Base-by-base conservation (phyloP, 2,113 vertebrate species). In the Cinclus cinclus region DNA sequence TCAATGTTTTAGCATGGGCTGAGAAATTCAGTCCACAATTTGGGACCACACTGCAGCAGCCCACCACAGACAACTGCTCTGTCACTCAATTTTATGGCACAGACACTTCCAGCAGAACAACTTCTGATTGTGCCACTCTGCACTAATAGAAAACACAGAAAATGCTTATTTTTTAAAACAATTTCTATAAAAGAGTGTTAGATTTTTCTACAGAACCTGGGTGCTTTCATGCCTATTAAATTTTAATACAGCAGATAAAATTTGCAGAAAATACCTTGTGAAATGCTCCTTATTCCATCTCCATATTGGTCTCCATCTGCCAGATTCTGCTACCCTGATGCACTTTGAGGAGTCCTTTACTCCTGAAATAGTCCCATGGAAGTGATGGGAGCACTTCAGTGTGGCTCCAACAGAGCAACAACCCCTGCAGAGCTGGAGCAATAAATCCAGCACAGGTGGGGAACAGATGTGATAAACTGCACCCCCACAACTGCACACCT, bases 231-330 rank as follows among this genome's bases (percentile, higher is more conserved):
- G 63, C 63, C 74, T 55, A 50, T 67, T 79, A 65, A 52, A 92
- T 91, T 87, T 87, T 76, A 85, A 77, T 31, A 67, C 37, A 69
- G 75, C 50, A 87, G 70, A 69, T 79, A 62, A 95, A 92, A 89
- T 18, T 30, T 81, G 74, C 69, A 87, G 89, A 79, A 91, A 79
- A 58, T 6, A 79, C 81, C 59, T 83, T 28, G 42, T 59, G 68
- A 90, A 93, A 77, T 1, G 12, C 18, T 68, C 47, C 30, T 81
- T 46, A 55, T 64, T 88, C 46, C 55, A 16, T 33, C 79, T 55
- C 70, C 55, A 5, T 24, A 46, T 62, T 52, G 15, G 17, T 23
- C 83, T 53, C 59, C 65, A 30, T 30, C 73, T 92, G 76, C 52
- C 49, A 64, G 31, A n/a, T 78, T 56, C 33, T 76, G 65, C 64